Base-by-base conservation (phyloP, 1,140 invertebrate genomes). In the Luehdorfia chinensis region DNA sequence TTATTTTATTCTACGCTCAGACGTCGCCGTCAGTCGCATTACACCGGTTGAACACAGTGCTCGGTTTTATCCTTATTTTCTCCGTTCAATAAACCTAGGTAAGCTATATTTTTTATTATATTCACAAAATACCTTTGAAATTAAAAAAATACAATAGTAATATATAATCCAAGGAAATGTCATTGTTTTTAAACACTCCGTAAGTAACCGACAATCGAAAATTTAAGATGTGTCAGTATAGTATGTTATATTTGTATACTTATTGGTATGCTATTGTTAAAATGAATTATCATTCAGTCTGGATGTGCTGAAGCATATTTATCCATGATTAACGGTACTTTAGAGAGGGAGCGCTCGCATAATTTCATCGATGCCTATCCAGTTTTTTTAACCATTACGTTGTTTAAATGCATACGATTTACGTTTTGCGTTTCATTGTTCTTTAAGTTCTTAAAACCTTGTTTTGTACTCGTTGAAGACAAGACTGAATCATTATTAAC, bases 31-130 rank as follows among this genome's bases (percentile, higher is more conserved):
- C 71, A 79, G 76, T 77, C 61, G 74, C 63, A 59, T 62, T 70
- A 62, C 55, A 66, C 62, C 65, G 59, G 57, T 60, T 53, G 58
- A 60, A 47, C 50, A 47, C 34, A 52, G 74, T 77, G 66, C 53
- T 75, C 76, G 76, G 54, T 31, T 32, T 54, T 47, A 48, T 48
- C 36, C 31, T 37, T 47, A 58, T 43, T 47, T 50, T 50, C 50
- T 45, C 45, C 58, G 59, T 60, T 60, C 67, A 71, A 62, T 54
- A 58, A 45, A 61, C 47, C 50, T 59, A 77, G 70, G 76, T 80
- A 64, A 74, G 76, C 72, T 44, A 43, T 14, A 47, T 12, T 39
- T 50, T 54, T 50, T 30, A 28, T 55, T 47, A 41, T 3, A 31
- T 46, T n/a, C n/a, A n/a, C n/a, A n/a, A n/a, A n/a, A n/a, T n/a